A percentile compares a stretch with the other conserved stretches of the same genome.
Evolutionary conservation across 2,113 vertebrate species (phyloP).

Genomic region (Piprites chloris): DNA sequence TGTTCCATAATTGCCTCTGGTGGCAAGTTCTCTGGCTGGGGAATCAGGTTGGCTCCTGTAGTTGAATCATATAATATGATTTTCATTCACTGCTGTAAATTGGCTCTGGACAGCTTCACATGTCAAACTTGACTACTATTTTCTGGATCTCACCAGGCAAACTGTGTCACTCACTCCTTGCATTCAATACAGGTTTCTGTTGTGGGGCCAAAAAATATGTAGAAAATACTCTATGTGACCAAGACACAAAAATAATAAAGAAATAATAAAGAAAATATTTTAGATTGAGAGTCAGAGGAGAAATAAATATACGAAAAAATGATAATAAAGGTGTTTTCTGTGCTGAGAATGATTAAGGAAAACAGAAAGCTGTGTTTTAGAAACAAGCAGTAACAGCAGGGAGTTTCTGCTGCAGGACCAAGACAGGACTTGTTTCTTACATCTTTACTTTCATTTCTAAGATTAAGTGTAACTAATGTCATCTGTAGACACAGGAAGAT

Average conservation of each 20-base stretch:
- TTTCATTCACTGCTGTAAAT: slow-evolving; percentile 15
- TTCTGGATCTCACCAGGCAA: background rate
- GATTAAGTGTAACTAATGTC: background rate
- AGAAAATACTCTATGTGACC: background rate
- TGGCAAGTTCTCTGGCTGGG: slow-evolving; percentile 33
- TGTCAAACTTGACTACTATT: background rate
- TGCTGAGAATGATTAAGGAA: background rate
- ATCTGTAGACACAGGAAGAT: background rate
- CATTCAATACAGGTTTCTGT: background rate
- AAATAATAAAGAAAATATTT: background rate
- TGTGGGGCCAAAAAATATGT: background rate
- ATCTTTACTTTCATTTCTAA: background rate
- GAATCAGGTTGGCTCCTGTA: slow-evolving; percentile 15
- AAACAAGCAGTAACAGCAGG: background rate
- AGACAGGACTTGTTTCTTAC: background rate
- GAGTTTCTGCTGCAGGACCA: background rate
- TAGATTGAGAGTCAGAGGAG: background rate
- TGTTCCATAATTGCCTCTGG: slow-evolving; percentile 35
- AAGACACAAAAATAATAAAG: background rate
- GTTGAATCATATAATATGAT: slow-evolving; percentile 6
- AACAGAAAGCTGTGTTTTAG: background rate
- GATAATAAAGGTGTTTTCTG: background rate
- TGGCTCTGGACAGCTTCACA: slow-evolving; percentile 32
- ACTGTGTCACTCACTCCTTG: background rate
- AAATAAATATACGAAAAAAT: background rate